Base-by-base conservation (phyloP, 2,113 vertebrate genomes). In the Bucco capensis region DNA sequence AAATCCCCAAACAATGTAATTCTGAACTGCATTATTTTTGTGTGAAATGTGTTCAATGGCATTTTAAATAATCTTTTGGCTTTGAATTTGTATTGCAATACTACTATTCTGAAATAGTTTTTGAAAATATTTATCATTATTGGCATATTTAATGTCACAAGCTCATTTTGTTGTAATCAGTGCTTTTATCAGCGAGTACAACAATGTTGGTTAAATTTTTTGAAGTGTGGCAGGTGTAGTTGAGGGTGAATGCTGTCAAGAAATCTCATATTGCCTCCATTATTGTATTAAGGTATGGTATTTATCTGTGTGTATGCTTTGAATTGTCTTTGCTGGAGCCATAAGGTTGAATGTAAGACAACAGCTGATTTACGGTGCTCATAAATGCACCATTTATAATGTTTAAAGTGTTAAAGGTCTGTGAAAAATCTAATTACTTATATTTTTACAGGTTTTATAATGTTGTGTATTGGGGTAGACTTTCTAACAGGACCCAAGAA, bases 381-480 rank as follows among this genome's bases (percentile, higher is more conserved):
- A n/a, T n/a, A n/a, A n/a, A n/a, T n/a, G n/a, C n/a, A n/a, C n/a
- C n/a, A n/a, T n/a, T n/a, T n/a, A n/a, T n/a, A 42, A 35, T 75
- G 30, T 82, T 67, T 85, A 57, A 54, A 24, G 24, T 50, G 49
- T 69, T 85, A 88, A 92, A 65, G 14, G 12, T 72, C 27, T 82
- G 19, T 35, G 54, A 62, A 69, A 74, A 88, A 82, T 31, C 6
- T 23, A 71, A 89, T 82, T 7, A 37, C 12, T 64, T 47, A 3
- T 85, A 30, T 87, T 96, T 96, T 95, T 92, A 81, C 89, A 98
- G 97, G 97, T 14, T 90, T 95, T 65, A 54, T 96, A 46, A 95
- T 97, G 95, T 40, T 97, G 23, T 94, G 97, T 81, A 79, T 97
- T 93, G 97, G 97, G 7, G 14, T 96, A 60, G 93, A 54, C 50